Evolutionary conservation across 2,113 vertebrate species (phyloP).

Genomic region (Collichthys lucidus): DNA sequence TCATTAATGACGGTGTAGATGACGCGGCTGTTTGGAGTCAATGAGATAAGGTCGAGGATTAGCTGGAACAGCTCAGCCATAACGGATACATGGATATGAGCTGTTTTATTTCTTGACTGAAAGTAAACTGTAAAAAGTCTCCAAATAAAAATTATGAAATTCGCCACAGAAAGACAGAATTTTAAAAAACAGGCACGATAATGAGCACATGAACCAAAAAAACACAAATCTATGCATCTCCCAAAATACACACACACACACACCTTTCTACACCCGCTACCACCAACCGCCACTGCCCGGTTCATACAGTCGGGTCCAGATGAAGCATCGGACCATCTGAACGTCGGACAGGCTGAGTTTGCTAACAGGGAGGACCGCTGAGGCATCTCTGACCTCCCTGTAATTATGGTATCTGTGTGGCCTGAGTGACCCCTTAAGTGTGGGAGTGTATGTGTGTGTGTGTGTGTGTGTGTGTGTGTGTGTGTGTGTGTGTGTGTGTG

Average conservation of each 20-base stretch:
- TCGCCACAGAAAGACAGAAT: not conserved
- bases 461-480: too few species aligned
- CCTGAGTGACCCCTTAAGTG: conserved; percentile 48
- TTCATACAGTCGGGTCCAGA: not conserved
- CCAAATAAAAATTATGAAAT: not conserved
- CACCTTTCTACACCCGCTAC: not conserved
- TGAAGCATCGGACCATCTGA: not conserved
- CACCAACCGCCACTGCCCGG: not conserved
- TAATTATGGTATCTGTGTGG: conserved; percentile 56
- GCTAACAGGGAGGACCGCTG: not conserved
- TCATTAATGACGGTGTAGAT: not conserved
- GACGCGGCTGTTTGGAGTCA: not conserved
- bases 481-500: too few species aligned
- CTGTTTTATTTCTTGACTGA: not conserved
- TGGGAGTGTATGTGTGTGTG: not conserved
- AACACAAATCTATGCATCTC: not conserved
- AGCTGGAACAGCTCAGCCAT: not conserved
- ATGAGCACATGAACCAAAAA: not conserved
- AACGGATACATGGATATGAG: conserved; percentile 8
- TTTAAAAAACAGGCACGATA: not conserved
- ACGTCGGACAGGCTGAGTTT: not conserved
- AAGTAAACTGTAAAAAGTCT: not conserved
- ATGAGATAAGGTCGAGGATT: conserved; percentile 19
- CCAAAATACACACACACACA: not conserved
- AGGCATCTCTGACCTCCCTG: conserved; percentile 58